These are phyloP conservation scores for Microtus agrestis DNA, from an alignment of 2,797 vertebrate genomes.

Conservation along the genomic window DNA sequence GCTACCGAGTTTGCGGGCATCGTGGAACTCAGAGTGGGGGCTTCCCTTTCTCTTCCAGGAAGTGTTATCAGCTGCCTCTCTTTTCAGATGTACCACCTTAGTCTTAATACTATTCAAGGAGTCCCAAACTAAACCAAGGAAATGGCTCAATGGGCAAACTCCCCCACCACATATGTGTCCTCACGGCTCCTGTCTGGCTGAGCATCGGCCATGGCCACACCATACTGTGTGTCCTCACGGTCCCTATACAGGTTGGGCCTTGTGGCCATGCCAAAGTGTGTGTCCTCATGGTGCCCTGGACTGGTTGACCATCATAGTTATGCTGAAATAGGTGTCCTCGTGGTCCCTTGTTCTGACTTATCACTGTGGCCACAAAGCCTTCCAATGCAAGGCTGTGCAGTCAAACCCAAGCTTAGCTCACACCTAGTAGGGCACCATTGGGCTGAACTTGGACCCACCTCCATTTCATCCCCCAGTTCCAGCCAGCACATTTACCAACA, in stretches of 20 bases:
- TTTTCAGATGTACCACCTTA: background rate
- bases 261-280: background rate
- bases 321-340: background rate
- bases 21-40: rapidly evolving
- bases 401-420: too few species aligned
- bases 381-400: rapidly evolving
- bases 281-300: background rate
- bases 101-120: background rate
- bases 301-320: background rate
- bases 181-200: background rate
- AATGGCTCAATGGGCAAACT: background rate
- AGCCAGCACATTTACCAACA: rapidly evolving
- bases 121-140: background rate
- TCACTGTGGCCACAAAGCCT: rapidly evolving
- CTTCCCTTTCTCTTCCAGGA: background rate
- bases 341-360: background rate
- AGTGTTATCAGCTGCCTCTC: rapidly evolving
- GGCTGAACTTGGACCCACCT: too few species aligned
- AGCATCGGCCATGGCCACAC: rapidly evolving
- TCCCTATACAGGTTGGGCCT: background rate
- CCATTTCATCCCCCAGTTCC: rapidly evolving
- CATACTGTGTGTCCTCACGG: background rate
- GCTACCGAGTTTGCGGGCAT: rapidly evolving
- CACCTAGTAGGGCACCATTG: background rate
- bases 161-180: background rate